These are phyloP conservation scores for Sander vitreus DNA, from an alignment of 2,113 vertebrate genomes.

Conservation along the genomic window DNA sequence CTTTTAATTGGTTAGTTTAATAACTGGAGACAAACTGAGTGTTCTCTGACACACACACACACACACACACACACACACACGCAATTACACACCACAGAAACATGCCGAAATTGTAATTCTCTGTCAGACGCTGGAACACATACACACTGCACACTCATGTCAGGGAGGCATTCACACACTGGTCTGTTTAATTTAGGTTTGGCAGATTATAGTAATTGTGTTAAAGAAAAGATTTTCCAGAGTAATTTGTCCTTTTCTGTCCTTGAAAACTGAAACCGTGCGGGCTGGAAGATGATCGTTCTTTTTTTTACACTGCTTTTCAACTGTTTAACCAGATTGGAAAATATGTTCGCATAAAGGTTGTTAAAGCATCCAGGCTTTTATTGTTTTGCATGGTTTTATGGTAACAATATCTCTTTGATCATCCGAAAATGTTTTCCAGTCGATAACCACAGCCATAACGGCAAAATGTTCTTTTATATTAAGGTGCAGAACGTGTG, in stretches of 20 bases:
- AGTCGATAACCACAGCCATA: neutral
- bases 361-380: slow-evolving; percentile 9
- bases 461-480: slow-evolving; percentile 8
- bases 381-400: slow-evolving; percentile 45
- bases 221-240: slow-evolving; percentile 63
- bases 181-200: slow-evolving; percentile 62
- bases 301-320: neutral
- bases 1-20: slow-evolving; percentile 70
- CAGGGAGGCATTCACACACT: slow-evolving; percentile 50
- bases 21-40: slow-evolving; percentile 49
- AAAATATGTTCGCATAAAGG: slow-evolving; percentile 18
- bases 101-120: slow-evolving; percentile 52
- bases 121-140: slow-evolving; percentile 6
- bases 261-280: slow-evolving; percentile 50
- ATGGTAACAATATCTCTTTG: slow-evolving; percentile 28
- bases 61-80: slow-evolving; percentile 18
- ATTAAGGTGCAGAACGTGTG: neutral
- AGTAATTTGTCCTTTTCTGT: slow-evolving; percentile 64
- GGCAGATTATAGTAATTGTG: slow-evolving; percentile 72
- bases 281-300: slow-evolving; percentile 10
- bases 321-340: slow-evolving; percentile 7
- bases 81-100: slow-evolving; percentile 48
- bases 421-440: slow-evolving; percentile 21
- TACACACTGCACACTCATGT: slow-evolving; percentile 36
- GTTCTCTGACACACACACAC: slow-evolving; percentile 27